A percentile compares a stretch with the other conserved stretches of the same genome.
Evolutionary conservation across 1,140 invertebrate genomes (phyloP).

Genomic region (Arion vulgaris): DNA sequence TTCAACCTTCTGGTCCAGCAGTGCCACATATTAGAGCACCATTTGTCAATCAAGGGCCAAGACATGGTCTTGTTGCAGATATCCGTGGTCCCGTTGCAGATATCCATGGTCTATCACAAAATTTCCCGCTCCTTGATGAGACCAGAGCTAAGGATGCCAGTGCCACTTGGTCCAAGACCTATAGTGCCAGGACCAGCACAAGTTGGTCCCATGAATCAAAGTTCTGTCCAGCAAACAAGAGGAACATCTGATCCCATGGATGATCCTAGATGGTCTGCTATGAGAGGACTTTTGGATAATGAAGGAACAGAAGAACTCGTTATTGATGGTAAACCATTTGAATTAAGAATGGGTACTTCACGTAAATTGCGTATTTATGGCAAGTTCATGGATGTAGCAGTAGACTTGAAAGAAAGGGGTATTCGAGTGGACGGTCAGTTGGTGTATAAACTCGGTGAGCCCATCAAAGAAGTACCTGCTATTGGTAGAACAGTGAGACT

Average conservation of each 20-base stretch:
- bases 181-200: background rate
- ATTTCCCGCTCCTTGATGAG: background rate
- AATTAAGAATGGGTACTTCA: constrained; percentile 56
- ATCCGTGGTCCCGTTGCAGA: background rate
- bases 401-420: constrained; percentile 58
- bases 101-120: background rate
- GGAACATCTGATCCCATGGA: constrained; percentile 37
- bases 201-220: background rate
- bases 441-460: constrained; percentile 69
- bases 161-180: background rate
- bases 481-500: constrained; percentile 53
- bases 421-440: constrained; percentile 57
- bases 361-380: constrained; percentile 53
- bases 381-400: constrained; percentile 50
- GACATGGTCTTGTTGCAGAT: background rate
- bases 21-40: constrained; percentile 19
- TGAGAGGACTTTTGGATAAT: constrained; percentile 39
- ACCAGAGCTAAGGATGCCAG: constrained; percentile 1
- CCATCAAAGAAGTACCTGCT: constrained; percentile 58
- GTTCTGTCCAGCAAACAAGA: background rate
- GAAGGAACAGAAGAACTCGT: constrained; percentile 61
- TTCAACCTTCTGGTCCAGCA: background rate
- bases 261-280: constrained; percentile 50
- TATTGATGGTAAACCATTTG: constrained; percentile 65
- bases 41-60: constrained; percentile 6